Conservation (phyloP, 2,113 vertebrate genomes). For the Agapornis roseicollis region DNA sequence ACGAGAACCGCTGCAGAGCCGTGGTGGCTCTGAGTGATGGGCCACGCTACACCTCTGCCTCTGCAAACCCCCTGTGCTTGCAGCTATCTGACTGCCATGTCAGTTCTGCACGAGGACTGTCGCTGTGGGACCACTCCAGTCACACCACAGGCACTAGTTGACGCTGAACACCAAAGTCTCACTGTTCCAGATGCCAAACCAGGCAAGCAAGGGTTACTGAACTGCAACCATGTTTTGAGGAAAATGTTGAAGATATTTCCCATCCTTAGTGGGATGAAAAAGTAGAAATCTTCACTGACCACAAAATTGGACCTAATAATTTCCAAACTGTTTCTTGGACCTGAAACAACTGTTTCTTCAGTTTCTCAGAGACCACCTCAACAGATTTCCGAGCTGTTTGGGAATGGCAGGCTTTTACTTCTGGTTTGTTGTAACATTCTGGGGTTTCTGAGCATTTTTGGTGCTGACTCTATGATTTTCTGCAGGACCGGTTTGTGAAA, state of each 20-base stretch:
- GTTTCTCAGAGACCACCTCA: background rate
- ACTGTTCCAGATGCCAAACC: background rate
- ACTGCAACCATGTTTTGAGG: background rate
- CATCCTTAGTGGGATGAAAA: background rate
- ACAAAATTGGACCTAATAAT: background rate
- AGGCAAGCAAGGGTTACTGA: background rate
- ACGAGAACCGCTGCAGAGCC: background rate
- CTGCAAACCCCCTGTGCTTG: background rate
- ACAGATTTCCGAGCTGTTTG: background rate
- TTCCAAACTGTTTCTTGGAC: background rate
- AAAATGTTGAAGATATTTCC: background rate
- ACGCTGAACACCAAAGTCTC: background rate
- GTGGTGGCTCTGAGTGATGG: background rate
- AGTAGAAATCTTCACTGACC: background rate
- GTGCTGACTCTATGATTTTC: background rate
- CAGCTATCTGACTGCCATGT: background rate
- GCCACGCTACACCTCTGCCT: background rate
- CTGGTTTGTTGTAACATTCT: background rate
- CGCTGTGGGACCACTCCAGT: accelerated
- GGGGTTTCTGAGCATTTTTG: background rate
- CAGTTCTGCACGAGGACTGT: accelerated
- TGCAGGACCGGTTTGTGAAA: background rate
- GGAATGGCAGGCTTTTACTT: background rate
- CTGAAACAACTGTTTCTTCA: background rate
- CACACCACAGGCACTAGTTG: background rate